Evolutionary conservation across 2,888 invertebrate genomes (phyloP), one percentile per base, ranked within the genome.

Genomic region (Cerceris rybyensis): DNA sequence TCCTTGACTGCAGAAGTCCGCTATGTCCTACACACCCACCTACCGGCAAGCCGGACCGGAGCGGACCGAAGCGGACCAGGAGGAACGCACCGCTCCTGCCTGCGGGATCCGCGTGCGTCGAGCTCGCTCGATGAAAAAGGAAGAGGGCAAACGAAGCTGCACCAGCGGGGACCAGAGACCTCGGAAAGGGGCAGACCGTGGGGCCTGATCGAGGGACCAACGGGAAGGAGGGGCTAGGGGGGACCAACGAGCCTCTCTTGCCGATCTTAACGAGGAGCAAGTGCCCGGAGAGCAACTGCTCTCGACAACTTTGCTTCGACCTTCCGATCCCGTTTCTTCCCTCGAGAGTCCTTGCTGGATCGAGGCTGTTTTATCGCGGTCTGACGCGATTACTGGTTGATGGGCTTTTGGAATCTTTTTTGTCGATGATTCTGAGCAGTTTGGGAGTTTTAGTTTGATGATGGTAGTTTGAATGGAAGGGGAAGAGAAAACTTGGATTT

Each of bases 11-110:
- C 84, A 80, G 84, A 78, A 86, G 87, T 86, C 86, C 86, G 86
- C 86, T 86, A 86, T 86, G 86, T 86, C 86, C 86, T 86, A 86
- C 86, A 86, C 86, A 86, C 86, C 86, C 86, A 86, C 86, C 86
- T 85, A 86, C 72, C 79, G 75, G 75, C 78, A 60, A 42, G 63
- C 60, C 28, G 72, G 70, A 71, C 67, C 42, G 54, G 54, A 54
- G 28, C 28, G 28, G 28, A 28, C 28, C 28, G 42, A 39, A 60
- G 72, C 64, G 64, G 66, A 58, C 59, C 72, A 28, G 43, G 59
- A 68, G 68, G 55, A 72, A 61, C 66, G 68, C 80, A 73, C 70
- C 73, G 65, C 71, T 58, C 69, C 60, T 16, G 72, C 76, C 65
- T 58, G 67, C 74, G 59, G 67, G 82, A 82, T 80, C 68, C 72